These are phyloP conservation scores for Anolis apletophallus DNA, from an alignment of 2,797 vertebrate species.

Conservation along the genomic window DNA sequence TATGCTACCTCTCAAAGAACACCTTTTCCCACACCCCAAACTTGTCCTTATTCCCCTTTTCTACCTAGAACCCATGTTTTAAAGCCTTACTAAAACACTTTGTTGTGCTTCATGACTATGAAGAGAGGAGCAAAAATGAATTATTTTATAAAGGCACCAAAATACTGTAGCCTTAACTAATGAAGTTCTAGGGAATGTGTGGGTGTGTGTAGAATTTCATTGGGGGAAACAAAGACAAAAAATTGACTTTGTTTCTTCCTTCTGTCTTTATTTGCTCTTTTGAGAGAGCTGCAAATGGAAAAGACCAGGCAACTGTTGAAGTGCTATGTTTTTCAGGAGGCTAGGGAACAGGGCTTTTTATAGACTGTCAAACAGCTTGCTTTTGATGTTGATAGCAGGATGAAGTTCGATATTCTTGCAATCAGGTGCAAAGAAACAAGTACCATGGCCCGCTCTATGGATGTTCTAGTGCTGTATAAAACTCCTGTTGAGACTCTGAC, in stretches of 20 bases:
- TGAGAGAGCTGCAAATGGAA: slow-evolving; percentile 7
- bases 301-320: background rate
- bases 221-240: background rate
- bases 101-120: background rate
- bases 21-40: background rate
- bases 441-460: background rate
- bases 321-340: background rate
- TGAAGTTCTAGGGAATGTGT: background rate
- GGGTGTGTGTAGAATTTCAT: background rate
- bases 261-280: background rate
- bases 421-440: background rate
- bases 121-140: background rate
- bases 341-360: background rate
- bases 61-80: background rate
- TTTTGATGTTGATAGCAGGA: background rate
- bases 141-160: background rate
- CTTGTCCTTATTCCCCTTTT: background rate
- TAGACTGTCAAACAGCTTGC: background rate
- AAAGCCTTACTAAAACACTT: background rate
- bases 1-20: background rate
- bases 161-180: background rate
- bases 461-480: background rate
- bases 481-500: background rate
- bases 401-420: background rate
- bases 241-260: background rate